Evolutionary conservation across 1,140 invertebrate genomes (phyloP).

Genomic region (Sweltsa coloradensis): DNA sequence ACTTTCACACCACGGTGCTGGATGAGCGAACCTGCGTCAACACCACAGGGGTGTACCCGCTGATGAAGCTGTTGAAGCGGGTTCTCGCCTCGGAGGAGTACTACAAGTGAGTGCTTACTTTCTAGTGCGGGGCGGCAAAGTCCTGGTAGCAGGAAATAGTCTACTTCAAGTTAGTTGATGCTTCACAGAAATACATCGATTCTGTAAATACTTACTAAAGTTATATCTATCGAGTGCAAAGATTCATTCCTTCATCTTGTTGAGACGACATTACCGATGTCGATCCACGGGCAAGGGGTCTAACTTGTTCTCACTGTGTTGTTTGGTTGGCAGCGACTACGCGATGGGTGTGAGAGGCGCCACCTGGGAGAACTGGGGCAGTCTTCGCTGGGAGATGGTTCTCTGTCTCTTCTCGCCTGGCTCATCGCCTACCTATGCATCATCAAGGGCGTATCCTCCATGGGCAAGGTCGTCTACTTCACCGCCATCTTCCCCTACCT

Average conservation of each 20-base stretch:
- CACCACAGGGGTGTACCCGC: slow-evolving; percentile 29
- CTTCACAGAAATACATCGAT: too few species aligned
- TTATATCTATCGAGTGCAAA: too few species aligned
- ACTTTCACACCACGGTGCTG: slow-evolving; percentile 20
- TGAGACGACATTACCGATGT: too few species aligned
- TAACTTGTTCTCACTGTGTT: too few species aligned
- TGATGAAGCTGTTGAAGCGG: slow-evolving; percentile 31
- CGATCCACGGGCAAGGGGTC: too few species aligned
- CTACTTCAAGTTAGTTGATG: too few species aligned
- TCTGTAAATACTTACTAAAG: too few species aligned
- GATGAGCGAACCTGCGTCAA: slow-evolving; percentile 26
- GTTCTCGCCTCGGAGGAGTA: slow-evolving; percentile 41
- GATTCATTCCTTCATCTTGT: too few species aligned
- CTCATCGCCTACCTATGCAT: slow-evolving; percentile 56
- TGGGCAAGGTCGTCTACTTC: slow-evolving; percentile 73
- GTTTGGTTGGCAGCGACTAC: slow-evolving; percentile 38
- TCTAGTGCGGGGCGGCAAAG: too few species aligned
- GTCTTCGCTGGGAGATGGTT: slow-evolving; percentile 57
- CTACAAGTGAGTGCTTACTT: slow-evolving; percentile 34
- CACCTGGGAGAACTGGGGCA: slow-evolving; percentile 49
- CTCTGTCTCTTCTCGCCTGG: slow-evolving; percentile 59
- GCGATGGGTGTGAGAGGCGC: slow-evolving; percentile 44
- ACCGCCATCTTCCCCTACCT: slow-evolving; percentile 67
- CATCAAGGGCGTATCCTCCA: slow-evolving; percentile 52
- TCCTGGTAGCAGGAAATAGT: too few species aligned